Base-by-base conservation (phyloP, 92 coral and sea anemone species). In the Pocillopora meandrina region DNA sequence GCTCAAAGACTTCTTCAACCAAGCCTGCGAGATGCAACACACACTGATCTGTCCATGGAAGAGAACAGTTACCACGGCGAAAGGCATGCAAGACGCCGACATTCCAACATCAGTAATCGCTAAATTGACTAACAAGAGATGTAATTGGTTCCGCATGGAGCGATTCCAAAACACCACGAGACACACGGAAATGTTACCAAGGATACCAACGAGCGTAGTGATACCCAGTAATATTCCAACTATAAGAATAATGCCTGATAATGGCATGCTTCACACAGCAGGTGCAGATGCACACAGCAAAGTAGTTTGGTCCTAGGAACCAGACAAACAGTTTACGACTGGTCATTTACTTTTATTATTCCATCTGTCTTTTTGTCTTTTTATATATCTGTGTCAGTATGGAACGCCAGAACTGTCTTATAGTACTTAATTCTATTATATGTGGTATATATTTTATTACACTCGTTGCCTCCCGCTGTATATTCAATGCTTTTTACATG, bases 1-100 rank as follows among this genome's bases (percentile, higher is more conserved):
- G 49, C 7, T 42, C 49, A 42, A 2, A 42, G 7, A 6, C 49
- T 42, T 42, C 49, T 42, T 2, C 49, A 42, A 87, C 49, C 49
- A 42, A 42, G 49, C 49, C 0, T 42, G 49, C 49, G 7, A 42
- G 49, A 42, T 42, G 7, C 49, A 42, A 42, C 49, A 42, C 3
- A 42, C 49, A 42, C 49, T 42, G 49, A 91, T 95, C 93, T 95
- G 71, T 72, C 85, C 78, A 57, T 90, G 95, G 66, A 96, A 93
- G 17, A 96, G 84, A 16, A 96, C 98, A 3, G 95, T 92, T 12
- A 98, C 95, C 2, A 96, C 94, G 10, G 98, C 98, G 82, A 96
- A 96, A 3, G 98, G 98, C 93, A 96, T 95, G 78, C 98, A 92
- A 1, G 98, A 96, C 31, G 98, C 98, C 55, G 98, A 95, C 95